Evolutionary conservation across 2,113 vertebrate species (phyloP).

Genomic region (Prochilodus magdalenae): DNA sequence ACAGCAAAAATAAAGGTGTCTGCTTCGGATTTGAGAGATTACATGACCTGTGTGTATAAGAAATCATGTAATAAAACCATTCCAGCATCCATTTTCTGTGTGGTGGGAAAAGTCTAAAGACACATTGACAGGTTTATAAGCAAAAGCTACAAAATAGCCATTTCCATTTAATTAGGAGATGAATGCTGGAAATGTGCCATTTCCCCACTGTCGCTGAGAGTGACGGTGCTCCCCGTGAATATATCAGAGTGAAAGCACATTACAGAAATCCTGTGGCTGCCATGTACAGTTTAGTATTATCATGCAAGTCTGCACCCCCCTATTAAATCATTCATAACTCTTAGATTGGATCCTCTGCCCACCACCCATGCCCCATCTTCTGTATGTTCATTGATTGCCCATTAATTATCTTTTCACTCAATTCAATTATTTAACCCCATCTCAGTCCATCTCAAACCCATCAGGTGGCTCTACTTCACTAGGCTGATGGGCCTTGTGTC

Average conservation of each 20-base stretch:
- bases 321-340: slow-evolving; percentile 79
- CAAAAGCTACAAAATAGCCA: slow-evolving; percentile 13
- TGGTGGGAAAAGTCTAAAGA: slow-evolving; percentile 6
- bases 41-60: slow-evolving; percentile 38
- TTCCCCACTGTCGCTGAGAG: slow-evolving; percentile 31
- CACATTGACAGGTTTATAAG: slow-evolving; percentile 19
- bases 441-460: slow-evolving; percentile 62
- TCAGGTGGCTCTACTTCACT: slow-evolving; percentile 67
- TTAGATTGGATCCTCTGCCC: slow-evolving; percentile 73
- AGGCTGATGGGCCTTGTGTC: slow-evolving; percentile 54
- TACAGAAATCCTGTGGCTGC: slow-evolving; percentile 52
- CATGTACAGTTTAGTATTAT: slow-evolving; percentile 69
- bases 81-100: slow-evolving; percentile 7
- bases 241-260: slow-evolving; percentile 51
- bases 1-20: slow-evolving; percentile 49
- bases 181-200: slow-evolving; percentile 4
- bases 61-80: slow-evolving; percentile 17
- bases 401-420: slow-evolving; percentile 81
- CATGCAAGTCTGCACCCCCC: slow-evolving; percentile 75
- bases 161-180: slow-evolving; percentile 11
- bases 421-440: slow-evolving; percentile 78
- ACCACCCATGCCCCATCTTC: slow-evolving; percentile 62
- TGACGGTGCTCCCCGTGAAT: slow-evolving; percentile 23
- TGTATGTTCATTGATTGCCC: slow-evolving; percentile 78
- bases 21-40: slow-evolving; percentile 42